Base-by-base conservation (phyloP, 2,113 vertebrate species). In the Semnopithecus entellus region DNA sequence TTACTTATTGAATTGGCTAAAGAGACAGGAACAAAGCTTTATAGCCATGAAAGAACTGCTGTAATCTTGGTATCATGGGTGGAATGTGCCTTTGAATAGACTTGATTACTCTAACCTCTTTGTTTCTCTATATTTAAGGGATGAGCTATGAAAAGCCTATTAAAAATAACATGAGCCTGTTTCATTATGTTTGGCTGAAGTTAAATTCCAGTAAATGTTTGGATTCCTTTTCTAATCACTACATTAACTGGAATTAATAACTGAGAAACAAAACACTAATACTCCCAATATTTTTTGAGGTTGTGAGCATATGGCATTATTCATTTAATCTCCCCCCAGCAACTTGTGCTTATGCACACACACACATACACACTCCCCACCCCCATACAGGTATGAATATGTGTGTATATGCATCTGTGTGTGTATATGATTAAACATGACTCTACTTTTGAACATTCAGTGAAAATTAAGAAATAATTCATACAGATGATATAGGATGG, bases 131-230 rank as follows among this genome's bases (percentile, higher is more conserved):
- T 61, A 27, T 88, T 81, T 75, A 59, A 84, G 43, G 13, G 64
- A 61, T 55, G 61, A 82, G 38, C 25, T 91, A 82, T 70, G 66
- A 88, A 78, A 95, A 95, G 52, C n/a, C 66, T 73, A 13, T 89
- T 94, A 45, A 90, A 92, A 95, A 78, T 68, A 86, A 43, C 61
- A 40, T 3, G 25, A 75, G 40, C 12, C 78, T 52, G 40, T 79
- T 72, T 93, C 40, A 40, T 32, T 90, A 43, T 43, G 25, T 73
- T 35, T 55, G 88, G 14, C 70, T 55, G 8, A 81, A 81, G 68
- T 72, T 68, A 80, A 68, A 85, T 79, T 50, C n/a, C n/a, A n/a
- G 45, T 79, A 48, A 87, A 45, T 55, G 40, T 43, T 83, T 80
- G 52, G 17, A 48, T 70, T 57, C 10, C 35, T 92, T 92, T 57